These are phyloP conservation scores for Drosophila willistoni DNA, from an alignment of 1,140 invertebrate species.

Conservation along the genomic window DNA sequence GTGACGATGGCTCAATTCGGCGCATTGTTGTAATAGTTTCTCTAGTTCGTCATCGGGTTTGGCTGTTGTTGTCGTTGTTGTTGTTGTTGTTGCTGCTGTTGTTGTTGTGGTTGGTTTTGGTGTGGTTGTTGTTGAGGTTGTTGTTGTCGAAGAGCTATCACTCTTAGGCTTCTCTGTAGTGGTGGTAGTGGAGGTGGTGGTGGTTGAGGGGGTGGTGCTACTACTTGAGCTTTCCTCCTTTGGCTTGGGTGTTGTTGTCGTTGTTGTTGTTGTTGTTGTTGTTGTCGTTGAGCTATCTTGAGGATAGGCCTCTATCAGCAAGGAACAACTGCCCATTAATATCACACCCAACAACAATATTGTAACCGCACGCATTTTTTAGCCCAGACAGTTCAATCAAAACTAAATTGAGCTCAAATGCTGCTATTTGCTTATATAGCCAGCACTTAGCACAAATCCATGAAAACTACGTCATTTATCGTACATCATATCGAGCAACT, in stretches of 20 bases:
- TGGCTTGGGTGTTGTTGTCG: constrained; percentile 26
- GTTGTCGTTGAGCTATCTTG: constrained; percentile 31
- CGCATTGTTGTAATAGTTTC: constrained; percentile 54
- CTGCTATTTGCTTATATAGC: constrained; percentile 56
- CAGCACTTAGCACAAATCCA: constrained; percentile 29
- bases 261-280: constrained; percentile 12
- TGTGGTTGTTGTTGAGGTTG: constrained; percentile 7
- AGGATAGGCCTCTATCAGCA: constrained; percentile 34
- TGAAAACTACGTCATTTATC: constrained; percentile 3
- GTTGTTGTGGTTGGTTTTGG: background rate
- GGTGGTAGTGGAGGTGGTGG: constrained; percentile 26
- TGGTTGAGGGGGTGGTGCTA: constrained; percentile 10
- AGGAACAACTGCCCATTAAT: constrained; percentile 45
- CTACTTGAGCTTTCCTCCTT: constrained; percentile 22
- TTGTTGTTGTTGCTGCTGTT: constrained; percentile 21
- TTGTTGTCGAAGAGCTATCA: constrained; percentile 19
- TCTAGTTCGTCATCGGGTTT: constrained; percentile 39
- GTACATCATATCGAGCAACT: constrained; percentile 22
- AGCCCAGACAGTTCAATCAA: constrained; percentile 29
- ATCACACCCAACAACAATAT: constrained; percentile 47
- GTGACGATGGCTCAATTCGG: constrained; percentile 45
- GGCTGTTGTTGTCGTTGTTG: constrained; percentile 37
- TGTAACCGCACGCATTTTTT: constrained; percentile 44
- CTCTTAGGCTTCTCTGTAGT: constrained; percentile 28
- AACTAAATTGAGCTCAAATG: constrained; percentile 52